Conservation (phyloP, 2,888 invertebrate species). For the Alloplasta piceator region DNA sequence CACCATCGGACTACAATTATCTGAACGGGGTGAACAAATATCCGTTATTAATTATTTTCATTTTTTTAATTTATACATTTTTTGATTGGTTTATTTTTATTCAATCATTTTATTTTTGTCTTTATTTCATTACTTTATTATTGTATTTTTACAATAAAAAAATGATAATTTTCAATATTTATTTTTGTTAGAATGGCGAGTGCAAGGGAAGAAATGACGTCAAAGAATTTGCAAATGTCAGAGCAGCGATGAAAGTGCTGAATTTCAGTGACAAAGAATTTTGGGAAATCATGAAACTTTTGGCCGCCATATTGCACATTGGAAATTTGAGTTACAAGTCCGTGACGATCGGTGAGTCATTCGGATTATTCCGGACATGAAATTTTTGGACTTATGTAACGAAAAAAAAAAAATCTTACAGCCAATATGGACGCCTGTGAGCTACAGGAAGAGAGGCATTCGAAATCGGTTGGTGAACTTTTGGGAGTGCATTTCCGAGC, state of each 20-base stretch:
- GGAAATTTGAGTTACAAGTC: conserved; percentile 95
- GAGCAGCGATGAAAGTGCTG: conserved; percentile 96
- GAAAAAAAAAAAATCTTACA: conserved; percentile 39
- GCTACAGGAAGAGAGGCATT: conserved; percentile 88
- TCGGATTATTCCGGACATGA: not conserved
- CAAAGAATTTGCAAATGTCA: conserved; percentile 93
- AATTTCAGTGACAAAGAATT: conserved; percentile 94
- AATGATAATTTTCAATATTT: not conserved
- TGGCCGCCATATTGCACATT: conserved; percentile 95
- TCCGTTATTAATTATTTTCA: not conserved
- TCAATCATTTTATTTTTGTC: too few relatives aligned
- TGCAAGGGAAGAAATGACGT: conserved; percentile 94
- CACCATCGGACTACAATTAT: conserved; percentile 91
- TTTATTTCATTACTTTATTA: too few relatives aligned
- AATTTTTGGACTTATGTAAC: not conserved
- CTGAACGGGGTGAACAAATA: conserved; percentile 87
- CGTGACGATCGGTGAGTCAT: conserved; percentile 83
- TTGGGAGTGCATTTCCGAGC: conserved; percentile 88
- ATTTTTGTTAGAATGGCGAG: conserved; percentile 27
- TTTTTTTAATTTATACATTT: not conserved
- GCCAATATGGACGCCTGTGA: conserved; percentile 96
- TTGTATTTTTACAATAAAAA: conserved; percentile 41
- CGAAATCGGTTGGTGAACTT: conserved; percentile 89
- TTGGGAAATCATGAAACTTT: conserved; percentile 92
- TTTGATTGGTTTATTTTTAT: conserved; percentile 74